These are phyloP conservation scores for Drosophila pandora DNA, from an alignment of 1,140 invertebrate species.

Conservation along the genomic window DNA sequence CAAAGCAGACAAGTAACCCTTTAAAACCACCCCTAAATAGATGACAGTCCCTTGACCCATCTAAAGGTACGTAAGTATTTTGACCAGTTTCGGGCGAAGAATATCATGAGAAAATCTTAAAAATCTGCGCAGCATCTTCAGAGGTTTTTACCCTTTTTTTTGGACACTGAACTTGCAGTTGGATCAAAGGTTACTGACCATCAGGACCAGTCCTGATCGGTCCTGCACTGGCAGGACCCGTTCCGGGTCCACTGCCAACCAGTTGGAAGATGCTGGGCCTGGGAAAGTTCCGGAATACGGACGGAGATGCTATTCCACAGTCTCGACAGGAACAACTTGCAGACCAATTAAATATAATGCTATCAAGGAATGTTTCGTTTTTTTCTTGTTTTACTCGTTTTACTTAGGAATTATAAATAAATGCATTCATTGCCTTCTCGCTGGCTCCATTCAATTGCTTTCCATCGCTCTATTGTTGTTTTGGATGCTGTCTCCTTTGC, in stretches of 20 bases:
- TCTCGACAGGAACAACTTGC: constrained; percentile 71
- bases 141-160: constrained; percentile 53
- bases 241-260: constrained; percentile 32
- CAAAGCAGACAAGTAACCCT: background rate
- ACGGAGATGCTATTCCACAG: constrained; percentile 25
- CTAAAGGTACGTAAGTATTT: constrained; percentile 9
- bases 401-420: constrained; percentile 58
- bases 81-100: constrained; percentile 44
- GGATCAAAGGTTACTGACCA: constrained; percentile 76
- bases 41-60: constrained; percentile 52
- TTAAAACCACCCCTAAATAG: constrained; percentile 18
- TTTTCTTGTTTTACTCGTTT: constrained; percentile 42
- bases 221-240: constrained; percentile 36
- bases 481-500: constrained; percentile 11
- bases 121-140: constrained; percentile 68
- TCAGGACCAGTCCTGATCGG: constrained; percentile 10
- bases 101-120: constrained; percentile 72
- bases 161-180: constrained; percentile 39
- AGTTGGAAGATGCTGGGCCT: constrained; percentile 61
- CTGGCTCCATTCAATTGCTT: constrained; percentile 43
- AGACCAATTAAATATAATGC: constrained; percentile 78
- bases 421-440: constrained; percentile 47
- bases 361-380: constrained; percentile 55
- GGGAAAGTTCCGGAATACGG: constrained; percentile 50
- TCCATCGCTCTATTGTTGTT: constrained; percentile 25